Base-by-base conservation (phyloP, 53 echinoderm and acorn worm species). In the Paracentrotus lividus region DNA sequence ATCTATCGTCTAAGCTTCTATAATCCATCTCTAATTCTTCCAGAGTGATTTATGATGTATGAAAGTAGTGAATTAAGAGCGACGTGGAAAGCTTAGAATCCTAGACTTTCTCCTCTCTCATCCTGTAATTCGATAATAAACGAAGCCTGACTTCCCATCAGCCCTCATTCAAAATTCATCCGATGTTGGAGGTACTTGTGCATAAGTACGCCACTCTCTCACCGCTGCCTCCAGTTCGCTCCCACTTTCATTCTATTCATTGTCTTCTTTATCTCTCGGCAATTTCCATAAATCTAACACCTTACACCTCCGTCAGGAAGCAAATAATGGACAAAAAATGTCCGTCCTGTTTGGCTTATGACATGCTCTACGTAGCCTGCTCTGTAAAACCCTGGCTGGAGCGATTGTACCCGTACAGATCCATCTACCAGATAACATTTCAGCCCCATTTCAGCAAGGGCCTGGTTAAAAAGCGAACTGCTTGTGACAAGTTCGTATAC, bases 261-360 rank as follows among this genome's bases (percentile, higher is more conserved):
- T 53, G 52, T 92, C 81, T 78, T 29, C 81, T 53, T 92, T 81
- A 92, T 78, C 92, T 78, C 81, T n/a, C 38, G 42, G 92, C 92
- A 92, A 92, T 92, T 92, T 92, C 92, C 92, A 92, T 92, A 92
- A 92, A 92, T 92, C 81, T 92, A 56, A 92, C 92, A 92, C 92
- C 92, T 78, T 78, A 92, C 92, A 56, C 92, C 77, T 5, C 77
- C 57, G 81, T 26, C 58, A 55, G 78, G 92, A 61, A 92, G 81
- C 58, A 78, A 92, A 57, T 92, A 92, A 92, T 78, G 56, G 58
- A 58, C 29, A 36, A 92, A 78, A 92, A 92, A 55, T 92, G 92
- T 92, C 56, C 36, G 92, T 61, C 77, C 92, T 78, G 92, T 55
- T 92, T 92, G 58, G 92, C 81, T 92, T 77, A 78, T 92, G 92